These are phyloP conservation scores for Ivindomyrus marchei DNA, from an alignment of 2,113 vertebrate genomes.

Conservation along the genomic window DNA sequence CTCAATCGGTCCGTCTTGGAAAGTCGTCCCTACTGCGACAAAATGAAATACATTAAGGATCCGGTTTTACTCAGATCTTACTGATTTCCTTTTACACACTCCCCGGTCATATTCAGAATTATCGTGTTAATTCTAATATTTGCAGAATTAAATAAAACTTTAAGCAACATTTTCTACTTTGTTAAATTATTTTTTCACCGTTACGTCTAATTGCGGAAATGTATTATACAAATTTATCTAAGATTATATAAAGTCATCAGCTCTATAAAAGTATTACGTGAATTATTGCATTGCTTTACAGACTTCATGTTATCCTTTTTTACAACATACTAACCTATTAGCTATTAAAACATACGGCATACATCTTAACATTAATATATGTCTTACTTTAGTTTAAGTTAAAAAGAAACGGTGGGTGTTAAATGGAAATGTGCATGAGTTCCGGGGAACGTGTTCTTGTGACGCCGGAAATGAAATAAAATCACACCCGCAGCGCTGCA, in stretches of 20 bases:
- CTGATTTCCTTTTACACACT: background rate
- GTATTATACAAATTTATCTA: background rate
- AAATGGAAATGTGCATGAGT: background rate
- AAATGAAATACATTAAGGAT: background rate
- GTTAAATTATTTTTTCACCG: background rate
- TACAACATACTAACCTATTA: background rate
- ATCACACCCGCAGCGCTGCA: background rate
- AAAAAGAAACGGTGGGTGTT: background rate
- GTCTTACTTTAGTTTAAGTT: background rate
- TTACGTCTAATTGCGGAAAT: background rate
- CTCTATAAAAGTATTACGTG: background rate
- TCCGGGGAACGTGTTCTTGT: background rate
- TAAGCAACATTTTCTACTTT: background rate
- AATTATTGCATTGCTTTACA: background rate
- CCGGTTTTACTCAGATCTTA: background rate
- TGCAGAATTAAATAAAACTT: background rate
- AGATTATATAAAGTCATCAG: background rate
- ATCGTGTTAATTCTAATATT: background rate
- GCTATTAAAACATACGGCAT: background rate
- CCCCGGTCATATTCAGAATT: background rate
- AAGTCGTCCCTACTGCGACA: background rate
- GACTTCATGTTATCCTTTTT: background rate
- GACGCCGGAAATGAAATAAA: background rate
- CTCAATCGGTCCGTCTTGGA: background rate
- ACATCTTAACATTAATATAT: background rate